phyloP scores from a whole-genome alignment of 1,140 invertebrate species.

The Saccostrea echinata region DNA sequence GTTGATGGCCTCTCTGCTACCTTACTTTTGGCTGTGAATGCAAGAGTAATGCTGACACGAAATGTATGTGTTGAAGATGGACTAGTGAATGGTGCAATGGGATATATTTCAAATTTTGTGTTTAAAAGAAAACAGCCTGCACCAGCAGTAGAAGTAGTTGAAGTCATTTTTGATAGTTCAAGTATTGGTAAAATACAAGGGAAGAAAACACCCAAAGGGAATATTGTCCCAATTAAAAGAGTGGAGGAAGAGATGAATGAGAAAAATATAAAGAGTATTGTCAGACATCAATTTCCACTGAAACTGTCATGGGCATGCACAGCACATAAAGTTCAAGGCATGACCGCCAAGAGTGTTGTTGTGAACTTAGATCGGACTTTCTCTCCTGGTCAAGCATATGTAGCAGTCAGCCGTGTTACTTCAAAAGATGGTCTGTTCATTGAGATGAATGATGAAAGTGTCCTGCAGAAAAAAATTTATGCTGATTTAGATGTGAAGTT shows the following conservation, averaged over 20 bases:
- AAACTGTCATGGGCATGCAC: no score
- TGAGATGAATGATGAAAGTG: no score
- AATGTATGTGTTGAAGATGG: no score
- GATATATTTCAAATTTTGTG: constrained; percentile 15
- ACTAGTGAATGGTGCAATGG: constrained; percentile 16
- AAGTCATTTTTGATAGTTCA: constrained; percentile 31
- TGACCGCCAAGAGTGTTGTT: constrained; percentile 35
- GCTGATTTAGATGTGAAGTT: constrained; percentile 40
- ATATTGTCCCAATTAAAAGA: constrained; percentile 35
- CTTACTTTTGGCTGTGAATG: constrained; percentile 1
- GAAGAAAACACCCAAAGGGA: constrained; percentile 5
- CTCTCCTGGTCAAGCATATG: constrained; percentile 40
- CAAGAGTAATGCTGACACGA: no score
- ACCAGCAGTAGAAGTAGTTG: background rate
- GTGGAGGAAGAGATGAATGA: constrained; percentile 32
- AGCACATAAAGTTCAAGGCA: constrained; percentile 52
- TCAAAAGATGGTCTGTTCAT: no score
- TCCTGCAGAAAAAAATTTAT: no score
- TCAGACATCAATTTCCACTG: no score
- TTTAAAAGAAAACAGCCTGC: background rate
- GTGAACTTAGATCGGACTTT: constrained; percentile 42
- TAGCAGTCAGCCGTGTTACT: no score
- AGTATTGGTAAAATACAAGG: constrained; percentile 24
- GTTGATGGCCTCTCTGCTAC: background rate
- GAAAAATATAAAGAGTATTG: constrained; percentile 22